Percentiles rank a stretch among this genome's conserved stretches.
Evolutionary conservation across 2,113 vertebrate genomes (phyloP).

Genomic region (Dermatemys mawii): DNA sequence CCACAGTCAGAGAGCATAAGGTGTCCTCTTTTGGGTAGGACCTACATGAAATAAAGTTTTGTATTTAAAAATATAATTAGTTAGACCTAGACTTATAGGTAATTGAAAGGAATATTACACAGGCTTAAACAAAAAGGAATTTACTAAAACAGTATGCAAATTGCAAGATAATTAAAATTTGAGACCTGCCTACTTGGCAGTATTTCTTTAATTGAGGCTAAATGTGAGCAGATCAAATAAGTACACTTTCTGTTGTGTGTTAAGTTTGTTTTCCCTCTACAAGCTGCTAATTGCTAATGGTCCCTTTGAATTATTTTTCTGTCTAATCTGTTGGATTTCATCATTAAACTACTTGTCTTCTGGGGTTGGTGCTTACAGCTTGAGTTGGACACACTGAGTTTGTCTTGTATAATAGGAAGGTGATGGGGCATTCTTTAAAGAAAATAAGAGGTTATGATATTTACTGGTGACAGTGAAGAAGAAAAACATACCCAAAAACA

Average conservation of each 20-base stretch:
- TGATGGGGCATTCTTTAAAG: constrained; percentile 53
- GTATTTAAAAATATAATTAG: constrained; percentile 23
- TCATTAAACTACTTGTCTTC: constrained; percentile 38
- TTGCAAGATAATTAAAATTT: constrained; percentile 72
- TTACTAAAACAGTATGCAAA: constrained; percentile 65
- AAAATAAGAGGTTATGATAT: constrained; percentile 1
- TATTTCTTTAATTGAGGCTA: constrained; percentile 59
- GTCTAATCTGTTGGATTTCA: constrained; percentile 30
- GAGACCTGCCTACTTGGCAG: constrained; percentile 28
- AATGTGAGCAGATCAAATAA: constrained; percentile 69
- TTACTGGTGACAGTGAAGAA: constrained; percentile 8
- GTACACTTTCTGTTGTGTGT: constrained; percentile 35
- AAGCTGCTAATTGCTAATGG: constrained; percentile 36
- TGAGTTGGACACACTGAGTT: constrained; percentile 34
- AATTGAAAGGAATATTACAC: constrained; percentile 57
- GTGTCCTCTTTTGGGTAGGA: neutral
- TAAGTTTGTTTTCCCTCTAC: neutral
- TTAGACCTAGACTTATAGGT: constrained; percentile 51
- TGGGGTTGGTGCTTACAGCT: constrained; percentile 28
- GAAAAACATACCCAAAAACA: neutral
- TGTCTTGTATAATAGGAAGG: constrained; percentile 6
- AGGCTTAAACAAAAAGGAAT: constrained; percentile 62
- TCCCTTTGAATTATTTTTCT: constrained; percentile 59
- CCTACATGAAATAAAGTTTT: constrained; percentile 26
- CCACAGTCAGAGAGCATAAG: neutral